phyloP scores from a whole-genome alignment of 2,113 vertebrate genomes.

The Lamprotornis superbus region DNA sequence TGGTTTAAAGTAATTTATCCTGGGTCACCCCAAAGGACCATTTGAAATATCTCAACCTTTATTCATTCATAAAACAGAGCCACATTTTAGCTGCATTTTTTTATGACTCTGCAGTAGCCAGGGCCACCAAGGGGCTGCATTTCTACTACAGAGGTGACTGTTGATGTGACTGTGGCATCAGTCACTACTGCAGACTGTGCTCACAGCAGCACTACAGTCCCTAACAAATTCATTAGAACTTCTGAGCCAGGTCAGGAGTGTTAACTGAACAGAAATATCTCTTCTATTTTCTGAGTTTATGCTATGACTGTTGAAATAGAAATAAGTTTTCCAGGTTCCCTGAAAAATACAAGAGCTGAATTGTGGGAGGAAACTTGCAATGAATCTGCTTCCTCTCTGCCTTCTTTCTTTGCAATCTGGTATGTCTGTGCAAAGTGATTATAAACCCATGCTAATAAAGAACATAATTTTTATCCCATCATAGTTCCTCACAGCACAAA shows the following conservation, averaged over 20 bases:
- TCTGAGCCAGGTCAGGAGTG: not conserved
- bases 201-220: not conserved
- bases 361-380: not conserved
- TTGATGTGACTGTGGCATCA: not conserved
- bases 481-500: not conserved
- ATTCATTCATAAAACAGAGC: not conserved
- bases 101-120: not conserved
- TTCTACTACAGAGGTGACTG: not conserved
- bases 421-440: not conserved
- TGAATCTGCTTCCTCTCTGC: not conserved
- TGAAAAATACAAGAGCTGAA: not conserved
- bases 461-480: not conserved
- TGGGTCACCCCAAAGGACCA: not conserved
- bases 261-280: not conserved
- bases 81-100: not conserved
- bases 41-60: not conserved
- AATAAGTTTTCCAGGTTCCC: not conserved
- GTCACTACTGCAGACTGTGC: not conserved
- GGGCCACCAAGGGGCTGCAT: not conserved
- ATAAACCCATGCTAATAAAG: constrained; percentile 10
- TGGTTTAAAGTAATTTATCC: not conserved
- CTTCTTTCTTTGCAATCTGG: not conserved
- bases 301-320: not conserved
- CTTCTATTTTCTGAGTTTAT: not conserved
- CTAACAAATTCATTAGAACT: not conserved